Percentiles rank a stretch among this genome's conserved stretches.
These are phyloP conservation scores for Helicoverpa zea DNA, from an alignment of 1,140 invertebrate species.

Conservation along the genomic window DNA sequence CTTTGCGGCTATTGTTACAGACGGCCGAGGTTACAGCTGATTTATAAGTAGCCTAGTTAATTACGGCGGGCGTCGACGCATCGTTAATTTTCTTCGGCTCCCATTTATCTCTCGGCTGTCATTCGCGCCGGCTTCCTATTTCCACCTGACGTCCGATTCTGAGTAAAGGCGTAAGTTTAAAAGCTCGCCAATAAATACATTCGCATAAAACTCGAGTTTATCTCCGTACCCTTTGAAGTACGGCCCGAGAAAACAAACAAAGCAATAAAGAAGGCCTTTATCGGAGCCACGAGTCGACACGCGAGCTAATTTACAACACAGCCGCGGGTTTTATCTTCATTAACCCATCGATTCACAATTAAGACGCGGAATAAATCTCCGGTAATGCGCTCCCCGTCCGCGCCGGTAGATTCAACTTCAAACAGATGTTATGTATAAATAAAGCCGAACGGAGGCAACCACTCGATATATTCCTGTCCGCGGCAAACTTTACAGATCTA, in stretches of 20 bases:
- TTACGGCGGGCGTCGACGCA: constrained; percentile 71
- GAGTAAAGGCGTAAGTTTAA: constrained; percentile 67
- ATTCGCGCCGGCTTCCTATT: constrained; percentile 61
- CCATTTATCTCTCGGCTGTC: constrained; percentile 63
- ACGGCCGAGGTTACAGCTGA: constrained; percentile 73
- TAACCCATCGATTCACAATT: constrained; percentile 87
- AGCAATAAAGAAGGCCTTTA: constrained; percentile 86
- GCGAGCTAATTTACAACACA: constrained; percentile 86
- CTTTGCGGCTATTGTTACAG: constrained; percentile 80
- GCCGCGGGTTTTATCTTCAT: constrained; percentile 86
- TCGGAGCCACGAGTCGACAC: constrained; percentile 85
- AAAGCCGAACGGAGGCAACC: constrained; percentile 85
- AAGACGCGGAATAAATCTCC: constrained; percentile 86
- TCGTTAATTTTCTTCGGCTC: constrained; percentile 70
- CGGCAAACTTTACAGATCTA: constrained; percentile 86
- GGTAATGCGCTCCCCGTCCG: constrained; percentile 84
- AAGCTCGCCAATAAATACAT: constrained; percentile 79
- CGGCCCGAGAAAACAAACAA: constrained; percentile 85
- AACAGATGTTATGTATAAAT: constrained; percentile 87
- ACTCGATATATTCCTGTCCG: constrained; percentile 86
- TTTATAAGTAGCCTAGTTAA: constrained; percentile 82
- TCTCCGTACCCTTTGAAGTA: constrained; percentile 85
- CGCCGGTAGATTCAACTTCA: constrained; percentile 85
- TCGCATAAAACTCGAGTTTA: constrained; percentile 85
- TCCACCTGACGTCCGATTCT: constrained; percentile 56